Conservation (phyloP, 2,888 invertebrate genomes). For the Leptopterna dolabrata region DNA sequence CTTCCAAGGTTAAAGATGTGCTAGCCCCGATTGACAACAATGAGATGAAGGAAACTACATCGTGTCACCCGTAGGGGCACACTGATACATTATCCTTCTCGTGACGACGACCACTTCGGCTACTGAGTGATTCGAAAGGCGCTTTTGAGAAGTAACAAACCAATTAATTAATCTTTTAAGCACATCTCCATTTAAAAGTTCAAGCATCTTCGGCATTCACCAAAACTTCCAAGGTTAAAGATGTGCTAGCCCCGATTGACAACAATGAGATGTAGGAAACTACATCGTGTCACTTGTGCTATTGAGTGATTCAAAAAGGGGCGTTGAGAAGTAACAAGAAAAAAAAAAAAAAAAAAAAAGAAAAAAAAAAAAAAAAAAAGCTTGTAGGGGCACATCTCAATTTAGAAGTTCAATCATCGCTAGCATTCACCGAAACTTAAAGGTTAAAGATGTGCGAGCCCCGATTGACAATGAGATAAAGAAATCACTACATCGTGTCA, state of each 20-base stretch:
- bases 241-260: slow-evolving; percentile 29
- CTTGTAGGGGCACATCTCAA: too few species aligned
- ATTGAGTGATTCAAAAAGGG: too few species aligned
- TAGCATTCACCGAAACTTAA: too few species aligned
- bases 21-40: slow-evolving; percentile 1
- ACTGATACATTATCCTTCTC: slow-evolving; percentile 26
- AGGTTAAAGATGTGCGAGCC: neutral
- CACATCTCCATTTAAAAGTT: too few species aligned
- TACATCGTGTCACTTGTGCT: slow-evolving; percentile 12
- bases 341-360: too few species aligned
- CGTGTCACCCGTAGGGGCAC: slow-evolving; percentile 33
- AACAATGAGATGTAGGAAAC: neutral
- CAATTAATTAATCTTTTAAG: too few species aligned
- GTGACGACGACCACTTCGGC: slow-evolving; percentile 36
- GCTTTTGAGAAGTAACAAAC: slow-evolving; percentile 35
- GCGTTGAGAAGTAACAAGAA: too few species aligned
- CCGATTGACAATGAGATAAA: slow-evolving; percentile 11
- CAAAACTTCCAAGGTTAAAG: too few species aligned
- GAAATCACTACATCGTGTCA: neutral
- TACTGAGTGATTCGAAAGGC: neutral
- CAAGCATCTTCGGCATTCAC: too few species aligned
- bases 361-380: too few species aligned
- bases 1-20: too few species aligned
- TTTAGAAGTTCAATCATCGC: too few species aligned
- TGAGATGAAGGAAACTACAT: neutral